These are phyloP conservation scores for Trididemnum miniatum DNA, from an alignment of 23 tunicate genomes.

Conservation along the genomic window DNA sequence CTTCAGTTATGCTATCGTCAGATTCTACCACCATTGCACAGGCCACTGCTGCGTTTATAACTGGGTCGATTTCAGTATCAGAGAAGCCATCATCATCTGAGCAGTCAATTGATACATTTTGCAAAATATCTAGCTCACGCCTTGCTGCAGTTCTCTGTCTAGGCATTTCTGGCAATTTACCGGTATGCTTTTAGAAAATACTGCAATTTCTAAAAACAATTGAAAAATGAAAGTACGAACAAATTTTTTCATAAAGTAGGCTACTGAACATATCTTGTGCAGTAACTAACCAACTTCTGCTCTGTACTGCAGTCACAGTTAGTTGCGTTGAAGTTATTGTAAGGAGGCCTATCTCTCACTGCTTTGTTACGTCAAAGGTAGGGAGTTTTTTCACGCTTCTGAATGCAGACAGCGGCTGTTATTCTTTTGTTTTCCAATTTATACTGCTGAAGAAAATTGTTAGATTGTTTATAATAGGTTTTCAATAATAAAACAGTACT, in stretches of 20 bases:
- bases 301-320: background rate
- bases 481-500: background rate
- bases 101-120: too few relatives aligned
- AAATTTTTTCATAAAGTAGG: background rate
- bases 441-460: background rate
- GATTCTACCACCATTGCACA: too few relatives aligned
- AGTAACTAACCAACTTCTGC: background rate
- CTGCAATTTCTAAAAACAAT: conserved; percentile 6
- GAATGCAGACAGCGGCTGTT: background rate
- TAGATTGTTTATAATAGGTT: background rate
- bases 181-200: too few relatives aligned
- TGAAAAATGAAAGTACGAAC: background rate
- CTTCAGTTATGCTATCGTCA: background rate
- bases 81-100: background rate
- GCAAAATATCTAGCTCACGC: background rate
- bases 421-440: background rate
- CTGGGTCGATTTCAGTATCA: conserved; percentile 3
- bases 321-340: background rate
- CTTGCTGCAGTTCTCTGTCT: conserved; percentile 11
- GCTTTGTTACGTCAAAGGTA: too few relatives aligned
- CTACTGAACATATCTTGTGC: background rate
- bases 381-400: background rate
- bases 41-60: background rate
- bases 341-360: too few relatives aligned
- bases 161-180: conserved; percentile 4